Evolutionary conservation across 2,797 vertebrate species (phyloP), one percentile per base, ranked within the genome.

Genomic region (Calcarius lapponicus): DNA sequence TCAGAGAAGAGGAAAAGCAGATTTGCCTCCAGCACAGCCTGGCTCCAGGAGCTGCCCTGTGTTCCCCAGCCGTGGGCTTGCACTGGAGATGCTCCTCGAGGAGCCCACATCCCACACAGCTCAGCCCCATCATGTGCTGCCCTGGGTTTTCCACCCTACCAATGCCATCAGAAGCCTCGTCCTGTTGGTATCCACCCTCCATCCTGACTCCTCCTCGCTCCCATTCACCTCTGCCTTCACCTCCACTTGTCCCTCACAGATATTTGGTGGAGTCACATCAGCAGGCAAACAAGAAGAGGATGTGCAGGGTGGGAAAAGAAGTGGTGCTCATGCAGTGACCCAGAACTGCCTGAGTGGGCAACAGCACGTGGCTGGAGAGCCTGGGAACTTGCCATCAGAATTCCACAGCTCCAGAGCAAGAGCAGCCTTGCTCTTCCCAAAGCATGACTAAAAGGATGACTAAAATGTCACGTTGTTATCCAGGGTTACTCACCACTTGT

Each of bases 301-400:
- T 8, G 26, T 10, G 32, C 26, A 57, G 8, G 17, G 50, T 50
- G 58, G 64, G 48, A 67, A 45, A 66, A 78, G 16, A 31, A 82
- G 26, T 32, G 1, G 0, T 10, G 14, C 24, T 58, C 64, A 26
- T 18, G 19, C 0, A 3, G 64, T 1, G 5, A 79, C 75, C 85
- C 65, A 47, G 40, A 69, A 70, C 0, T 11, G 28, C 21, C 10
- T 32, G 70, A 10, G 45, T 3, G 73, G 76, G 62, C 50, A 82
- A 48, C 24, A 42, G 50, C 42, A 40, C 0, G 10, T 0, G 8
- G 62, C 42, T 25, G 61, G 62, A 78, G 29, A 92, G 24, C 57
- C 72, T 47, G 80, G 81, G 87, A 88, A 51, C 42, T 31, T 65
- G 72, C 47, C 50, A 58, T 19, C 45, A 54, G 57, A 92, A 88